Base-by-base conservation (phyloP, 2,888 invertebrate genomes). In the Danaus chrysippus region DNA sequence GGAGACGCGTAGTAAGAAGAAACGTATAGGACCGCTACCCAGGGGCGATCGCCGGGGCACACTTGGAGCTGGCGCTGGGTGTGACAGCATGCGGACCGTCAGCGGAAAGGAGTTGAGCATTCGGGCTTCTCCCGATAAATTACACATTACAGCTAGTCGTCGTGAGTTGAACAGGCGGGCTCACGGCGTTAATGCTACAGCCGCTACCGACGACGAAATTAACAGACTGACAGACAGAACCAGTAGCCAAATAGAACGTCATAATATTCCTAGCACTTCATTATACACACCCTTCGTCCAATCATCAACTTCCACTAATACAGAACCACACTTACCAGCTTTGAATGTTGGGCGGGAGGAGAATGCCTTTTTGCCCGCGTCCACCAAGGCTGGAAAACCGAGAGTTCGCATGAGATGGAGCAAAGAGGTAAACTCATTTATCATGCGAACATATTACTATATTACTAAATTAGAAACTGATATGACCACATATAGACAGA, bases 101-200 rank as follows among this genome's bases (percentile, higher is more conserved):
- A n/a, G n/a, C n/a, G n/a, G n/a, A n/a, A n/a, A n/a, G n/a, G n/a
- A n/a, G n/a, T n/a, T n/a, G n/a, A n/a, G n/a, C n/a, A n/a, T n/a
- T n/a, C n/a, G n/a, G n/a, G n/a, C n/a, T n/a, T n/a, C n/a, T n/a
- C n/a, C n/a, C n/a, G n/a, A n/a, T 46, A n/a, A n/a, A n/a, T n/a
- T n/a, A n/a, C n/a, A n/a, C n/a, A n/a, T 13, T 46, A 58, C 49
- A 23, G 49, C 49, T 41, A 58, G 49, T 13, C 34, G 49, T 58
- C 46, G 5, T 44, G 58, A 49, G 41, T 13, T 49, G 49, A 23
- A 13, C 46, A 58, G 58, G 58, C 49, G 58, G 49, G 42, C 49
- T 49, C 58, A 10, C 58, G 41, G 54, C 54, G 54, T 23, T 34
- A 46, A 54, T 11, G 44, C 44, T 54, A 58, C 58, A 57, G 54